Evolutionary conservation across 2,113 vertebrate genomes (phyloP).

Genomic region (Prionailurus bengalensis): DNA sequence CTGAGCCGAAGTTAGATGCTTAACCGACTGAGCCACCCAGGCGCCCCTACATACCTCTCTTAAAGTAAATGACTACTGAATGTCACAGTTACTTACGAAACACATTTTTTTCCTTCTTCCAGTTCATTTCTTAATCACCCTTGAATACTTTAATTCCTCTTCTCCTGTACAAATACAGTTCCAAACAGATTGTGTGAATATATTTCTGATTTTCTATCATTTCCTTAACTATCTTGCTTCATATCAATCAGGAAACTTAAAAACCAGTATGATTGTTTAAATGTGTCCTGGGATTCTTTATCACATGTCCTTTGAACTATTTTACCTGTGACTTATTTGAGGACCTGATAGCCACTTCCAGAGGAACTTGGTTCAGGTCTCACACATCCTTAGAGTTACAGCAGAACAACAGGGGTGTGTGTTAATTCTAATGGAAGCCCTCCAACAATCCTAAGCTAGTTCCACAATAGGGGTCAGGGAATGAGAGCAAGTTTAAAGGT

Average conservation of each 20-base stretch:
- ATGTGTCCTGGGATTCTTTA: background rate
- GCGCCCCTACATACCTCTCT: background rate
- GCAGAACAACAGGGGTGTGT: background rate
- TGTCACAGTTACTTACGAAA: background rate
- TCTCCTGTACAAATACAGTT: constrained; percentile 11
- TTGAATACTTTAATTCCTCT: constrained; percentile 41
- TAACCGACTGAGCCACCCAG: too few relatives aligned
- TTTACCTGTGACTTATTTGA: background rate
- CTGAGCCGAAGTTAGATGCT: too few relatives aligned
- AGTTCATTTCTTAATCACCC: background rate
- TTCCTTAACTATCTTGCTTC: constrained; percentile 23
- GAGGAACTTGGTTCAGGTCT: background rate
- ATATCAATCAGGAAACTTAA: background rate
- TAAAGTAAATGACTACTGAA: background rate
- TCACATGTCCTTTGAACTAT: background rate
- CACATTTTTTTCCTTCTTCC: background rate
- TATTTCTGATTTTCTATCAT: constrained; percentile 30
- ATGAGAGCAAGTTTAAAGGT: background rate
- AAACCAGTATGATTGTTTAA: background rate
- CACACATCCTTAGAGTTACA: background rate
- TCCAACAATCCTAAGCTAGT: background rate
- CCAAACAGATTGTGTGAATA: background rate
- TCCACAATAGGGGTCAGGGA: background rate
- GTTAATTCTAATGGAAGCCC: background rate
- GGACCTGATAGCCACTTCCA: background rate